phyloP scores from a whole-genome alignment of 2,113 vertebrate species.

The Ceyx melanurus region DNA sequence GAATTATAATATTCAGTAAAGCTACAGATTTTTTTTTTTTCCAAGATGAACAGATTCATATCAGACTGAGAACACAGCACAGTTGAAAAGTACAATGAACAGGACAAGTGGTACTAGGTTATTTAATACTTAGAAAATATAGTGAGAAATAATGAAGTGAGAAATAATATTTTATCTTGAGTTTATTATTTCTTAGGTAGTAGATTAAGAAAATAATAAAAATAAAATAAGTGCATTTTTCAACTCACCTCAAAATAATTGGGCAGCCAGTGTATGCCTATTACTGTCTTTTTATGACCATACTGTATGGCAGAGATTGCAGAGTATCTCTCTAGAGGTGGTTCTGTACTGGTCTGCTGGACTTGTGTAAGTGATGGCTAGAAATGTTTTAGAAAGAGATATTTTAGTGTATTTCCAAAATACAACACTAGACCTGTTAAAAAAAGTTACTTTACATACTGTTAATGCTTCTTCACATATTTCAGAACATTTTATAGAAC shows the following conservation, averaged over 20 bases:
- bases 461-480: neutral
- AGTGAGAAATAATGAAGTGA: neutral
- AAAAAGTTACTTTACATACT: neutral
- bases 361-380: constrained; percentile 58
- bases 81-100: neutral
- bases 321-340: constrained; percentile 75
- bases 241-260: constrained; percentile 81
- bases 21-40: neutral
- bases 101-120: neutral
- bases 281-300: constrained; percentile 81
- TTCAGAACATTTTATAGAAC: neutral
- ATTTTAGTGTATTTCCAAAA: neutral
- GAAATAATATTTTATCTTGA: neutral
- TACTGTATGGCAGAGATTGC: constrained; percentile 79
- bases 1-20: neutral
- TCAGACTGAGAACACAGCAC: neutral
- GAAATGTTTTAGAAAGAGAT: constrained; percentile 20
- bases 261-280: constrained; percentile 89
- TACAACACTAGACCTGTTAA: neutral
- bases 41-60: neutral
- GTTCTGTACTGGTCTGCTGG: constrained; percentile 59
- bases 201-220: neutral
- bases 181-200: neutral
- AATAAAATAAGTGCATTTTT: neutral
- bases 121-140: neutral